These are phyloP conservation scores for Euplagia quadripunctaria DNA, from an alignment of 2,888 invertebrate species.

Conservation along the genomic window DNA sequence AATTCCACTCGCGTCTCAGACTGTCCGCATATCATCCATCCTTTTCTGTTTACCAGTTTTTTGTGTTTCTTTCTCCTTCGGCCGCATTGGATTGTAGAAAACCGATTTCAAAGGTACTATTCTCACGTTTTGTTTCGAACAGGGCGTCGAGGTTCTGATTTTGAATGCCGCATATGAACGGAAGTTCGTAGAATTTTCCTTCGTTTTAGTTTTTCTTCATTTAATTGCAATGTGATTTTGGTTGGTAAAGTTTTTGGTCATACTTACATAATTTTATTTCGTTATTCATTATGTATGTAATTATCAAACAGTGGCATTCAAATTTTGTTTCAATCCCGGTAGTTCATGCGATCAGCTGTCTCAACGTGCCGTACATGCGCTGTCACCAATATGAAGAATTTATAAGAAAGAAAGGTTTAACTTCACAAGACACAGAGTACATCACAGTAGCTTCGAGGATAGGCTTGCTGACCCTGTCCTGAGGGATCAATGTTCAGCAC, in stretches of 20 bases:
- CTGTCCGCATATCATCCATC: slow-evolving; percentile 77
- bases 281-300: too few species aligned
- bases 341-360: background rate
- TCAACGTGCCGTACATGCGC: background rate
- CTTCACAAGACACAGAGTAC: background rate
- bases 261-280: too few species aligned
- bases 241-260: too few species aligned
- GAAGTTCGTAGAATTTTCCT: slow-evolving; percentile 42
- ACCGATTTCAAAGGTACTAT: slow-evolving; percentile 73
- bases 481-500: too few species aligned
- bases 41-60: slow-evolving; percentile 51
- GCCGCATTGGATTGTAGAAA: slow-evolving; percentile 77
- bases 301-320: background rate
- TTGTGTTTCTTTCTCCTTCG: slow-evolving; percentile 58
- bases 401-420: background rate
- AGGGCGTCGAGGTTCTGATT: slow-evolving; percentile 68
- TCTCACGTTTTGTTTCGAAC: slow-evolving; percentile 76
- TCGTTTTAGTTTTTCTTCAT: slow-evolving; percentile 38
- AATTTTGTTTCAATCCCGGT: background rate
- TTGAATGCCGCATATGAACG: slow-evolving; percentile 60
- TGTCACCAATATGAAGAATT: background rate
- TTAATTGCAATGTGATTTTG: too few species aligned
- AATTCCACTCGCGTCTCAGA: slow-evolving; percentile 77
- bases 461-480: too few species aligned
- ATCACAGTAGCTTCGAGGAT: background rate